A percentile compares a stretch with the other conserved stretches of the same genome.
These are phyloP conservation scores for Pterocles orientalis DNA, from an alignment of 2,113 vertebrate genomes.

Conservation along the genomic window DNA sequence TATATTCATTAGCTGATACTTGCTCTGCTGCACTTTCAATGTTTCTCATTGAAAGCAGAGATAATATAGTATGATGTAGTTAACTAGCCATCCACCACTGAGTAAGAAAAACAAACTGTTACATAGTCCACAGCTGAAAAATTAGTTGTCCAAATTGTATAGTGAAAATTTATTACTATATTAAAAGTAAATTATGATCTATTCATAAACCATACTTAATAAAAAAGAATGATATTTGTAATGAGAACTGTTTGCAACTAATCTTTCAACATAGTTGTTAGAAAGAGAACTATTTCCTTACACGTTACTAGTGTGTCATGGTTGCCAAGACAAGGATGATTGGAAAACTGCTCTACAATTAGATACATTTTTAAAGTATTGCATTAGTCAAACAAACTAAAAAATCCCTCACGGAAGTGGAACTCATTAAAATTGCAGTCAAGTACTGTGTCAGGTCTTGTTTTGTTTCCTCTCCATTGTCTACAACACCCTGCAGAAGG, in stretches of 20 bases:
- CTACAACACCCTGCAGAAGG: not conserved
- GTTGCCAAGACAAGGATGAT: not conserved
- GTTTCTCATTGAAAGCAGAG: not conserved
- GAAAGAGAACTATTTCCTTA: not conserved
- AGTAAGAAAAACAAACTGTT: not conserved
- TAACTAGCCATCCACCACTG: not conserved
- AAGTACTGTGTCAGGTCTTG: not conserved
- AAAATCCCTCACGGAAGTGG: not conserved
- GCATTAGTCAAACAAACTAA: not conserved
- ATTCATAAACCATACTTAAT: not conserved
- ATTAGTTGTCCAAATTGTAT: not conserved
- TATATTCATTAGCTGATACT: not conserved
- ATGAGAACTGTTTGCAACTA: not conserved
- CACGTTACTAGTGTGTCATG: not conserved
- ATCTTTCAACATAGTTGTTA: not conserved
- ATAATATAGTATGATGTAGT: not conserved
- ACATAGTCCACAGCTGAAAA: not conserved
- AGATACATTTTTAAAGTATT: not conserved
- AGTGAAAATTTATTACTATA: not conserved
- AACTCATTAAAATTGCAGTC: slow-evolving; percentile 34
- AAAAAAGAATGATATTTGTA: not conserved
- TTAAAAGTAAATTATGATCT: not conserved
- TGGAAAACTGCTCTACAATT: not conserved
- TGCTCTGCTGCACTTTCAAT: not conserved
- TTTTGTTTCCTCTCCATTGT: slow-evolving; percentile 10